phyloP scores from a whole-genome alignment of 2,113 vertebrate genomes.

The Epinephelus moara region DNA sequence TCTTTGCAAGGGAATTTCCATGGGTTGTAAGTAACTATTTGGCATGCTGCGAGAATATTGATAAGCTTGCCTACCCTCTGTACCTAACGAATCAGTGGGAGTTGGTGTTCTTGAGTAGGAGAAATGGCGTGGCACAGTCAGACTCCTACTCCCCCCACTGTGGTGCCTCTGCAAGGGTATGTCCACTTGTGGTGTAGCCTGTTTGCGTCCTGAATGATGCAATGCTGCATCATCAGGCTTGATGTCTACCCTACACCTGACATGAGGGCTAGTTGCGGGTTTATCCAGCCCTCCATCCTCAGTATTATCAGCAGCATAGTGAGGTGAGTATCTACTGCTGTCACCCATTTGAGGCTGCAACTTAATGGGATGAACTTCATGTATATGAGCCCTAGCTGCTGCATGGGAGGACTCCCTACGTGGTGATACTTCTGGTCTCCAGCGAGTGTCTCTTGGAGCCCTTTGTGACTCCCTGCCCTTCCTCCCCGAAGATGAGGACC shows the following conservation, averaged over 20 bases:
- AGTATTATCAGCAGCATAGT: slow-evolving; percentile 86
- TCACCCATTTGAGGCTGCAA: slow-evolving; percentile 92
- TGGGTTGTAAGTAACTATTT: slow-evolving; percentile 83
- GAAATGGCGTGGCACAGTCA: slow-evolving; percentile 89
- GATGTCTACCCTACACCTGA: slow-evolving; percentile 94
- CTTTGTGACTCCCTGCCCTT: slow-evolving; percentile 88
- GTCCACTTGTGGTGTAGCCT: slow-evolving; percentile 79
- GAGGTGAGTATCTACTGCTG: slow-evolving; percentile 88
- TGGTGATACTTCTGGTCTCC: slow-evolving; percentile 85
- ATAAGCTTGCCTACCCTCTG: slow-evolving; percentile 86
- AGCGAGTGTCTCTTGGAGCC: slow-evolving; percentile 80
- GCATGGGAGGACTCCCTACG: slow-evolving; percentile 85
- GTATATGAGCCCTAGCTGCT: slow-evolving; percentile 86
- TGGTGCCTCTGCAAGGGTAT: slow-evolving; percentile 84
- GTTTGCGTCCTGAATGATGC: slow-evolving; percentile 83
- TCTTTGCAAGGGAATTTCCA: slow-evolving; percentile 84
- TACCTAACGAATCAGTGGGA: slow-evolving; percentile 90
- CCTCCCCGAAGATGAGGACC: slow-evolving; percentile 81
- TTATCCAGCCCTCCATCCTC: slow-evolving; percentile 83
- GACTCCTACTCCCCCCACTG: slow-evolving; percentile 81
- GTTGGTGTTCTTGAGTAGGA: slow-evolving; percentile 89
- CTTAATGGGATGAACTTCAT: slow-evolving; percentile 94
- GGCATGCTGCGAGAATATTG: slow-evolving; percentile 87
- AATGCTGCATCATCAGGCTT: slow-evolving; percentile 91
- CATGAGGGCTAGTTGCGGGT: slow-evolving; percentile 90